Conservation (phyloP, 2,797 vertebrate genomes). For the Enoplosus armatus region DNA sequence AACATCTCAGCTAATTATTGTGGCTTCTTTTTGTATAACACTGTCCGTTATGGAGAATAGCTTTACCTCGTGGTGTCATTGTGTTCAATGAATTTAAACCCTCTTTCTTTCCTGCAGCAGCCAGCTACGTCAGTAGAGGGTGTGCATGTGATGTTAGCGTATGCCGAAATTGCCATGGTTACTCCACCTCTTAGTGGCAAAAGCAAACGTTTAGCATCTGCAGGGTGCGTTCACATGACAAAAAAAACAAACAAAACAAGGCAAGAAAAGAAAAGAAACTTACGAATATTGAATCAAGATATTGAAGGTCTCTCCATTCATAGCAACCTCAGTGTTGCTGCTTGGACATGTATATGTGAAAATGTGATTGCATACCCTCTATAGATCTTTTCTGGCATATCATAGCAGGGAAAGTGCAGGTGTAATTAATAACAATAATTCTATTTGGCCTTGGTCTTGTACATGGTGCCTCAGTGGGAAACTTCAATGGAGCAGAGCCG, state of each 20-base stretch:
- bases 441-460: background rate
- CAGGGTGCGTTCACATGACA: background rate
- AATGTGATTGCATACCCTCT: background rate
- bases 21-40: conserved; percentile 34
- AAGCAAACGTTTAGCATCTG: conserved; percentile 9
- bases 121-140: conserved; percentile 8
- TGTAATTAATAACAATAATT: background rate
- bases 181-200: background rate
- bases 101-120: conserved; percentile 1
- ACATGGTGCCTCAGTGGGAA: background rate
- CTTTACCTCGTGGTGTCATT: conserved; percentile 11
- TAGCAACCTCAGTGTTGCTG: background rate
- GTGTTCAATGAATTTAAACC: conserved; percentile 12
- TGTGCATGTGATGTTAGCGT: background rate
- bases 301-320: background rate
- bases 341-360: background rate
- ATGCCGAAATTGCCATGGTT: conserved; percentile 7
- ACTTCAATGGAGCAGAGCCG: background rate
- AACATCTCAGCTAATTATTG: conserved; percentile 55
- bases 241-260: background rate
- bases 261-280: background rate
- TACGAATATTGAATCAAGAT: background rate
- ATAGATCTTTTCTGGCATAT: background rate
- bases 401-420: background rate
- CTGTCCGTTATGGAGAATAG: conserved; percentile 1